These are phyloP conservation scores for Myotis myotis DNA, from an alignment of 2,797 vertebrate species.

Conservation along the genomic window DNA sequence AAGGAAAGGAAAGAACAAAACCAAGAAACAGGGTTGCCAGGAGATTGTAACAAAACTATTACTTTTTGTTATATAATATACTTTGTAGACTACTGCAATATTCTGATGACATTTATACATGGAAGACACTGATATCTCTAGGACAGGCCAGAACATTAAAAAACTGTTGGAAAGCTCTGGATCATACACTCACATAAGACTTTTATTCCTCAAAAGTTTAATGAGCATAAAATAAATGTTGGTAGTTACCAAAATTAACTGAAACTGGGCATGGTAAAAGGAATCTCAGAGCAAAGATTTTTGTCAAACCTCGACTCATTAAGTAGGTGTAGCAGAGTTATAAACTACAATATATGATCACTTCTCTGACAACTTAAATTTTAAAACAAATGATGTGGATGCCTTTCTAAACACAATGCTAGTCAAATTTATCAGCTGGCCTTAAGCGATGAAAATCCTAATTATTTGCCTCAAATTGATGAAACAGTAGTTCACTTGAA, in stretches of 20 bases:
- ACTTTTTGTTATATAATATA: too few relatives aligned
- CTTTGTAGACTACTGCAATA: background rate
- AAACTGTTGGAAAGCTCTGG: background rate
- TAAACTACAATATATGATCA: background rate
- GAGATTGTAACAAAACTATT: background rate
- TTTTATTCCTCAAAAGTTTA: background rate
- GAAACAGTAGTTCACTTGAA: background rate
- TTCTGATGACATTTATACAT: background rate
- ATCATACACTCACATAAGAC: background rate
- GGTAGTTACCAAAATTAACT: background rate
- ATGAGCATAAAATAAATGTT: background rate
- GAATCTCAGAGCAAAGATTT: background rate
- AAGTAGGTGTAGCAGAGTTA: too few relatives aligned
- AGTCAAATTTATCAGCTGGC: background rate
- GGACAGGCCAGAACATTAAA: background rate
- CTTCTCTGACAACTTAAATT: background rate
- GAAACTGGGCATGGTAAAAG: background rate
- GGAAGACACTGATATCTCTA: background rate
- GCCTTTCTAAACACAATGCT: background rate
- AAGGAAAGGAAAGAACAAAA: background rate
- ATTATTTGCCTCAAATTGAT: background rate
- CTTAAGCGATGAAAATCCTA: background rate
- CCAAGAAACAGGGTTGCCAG: background rate
- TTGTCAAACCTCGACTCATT: background rate
- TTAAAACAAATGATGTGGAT: background rate